These are phyloP conservation scores for Melanchra persicariae DNA, from an alignment of 2,888 invertebrate species.

Conservation along the genomic window DNA sequence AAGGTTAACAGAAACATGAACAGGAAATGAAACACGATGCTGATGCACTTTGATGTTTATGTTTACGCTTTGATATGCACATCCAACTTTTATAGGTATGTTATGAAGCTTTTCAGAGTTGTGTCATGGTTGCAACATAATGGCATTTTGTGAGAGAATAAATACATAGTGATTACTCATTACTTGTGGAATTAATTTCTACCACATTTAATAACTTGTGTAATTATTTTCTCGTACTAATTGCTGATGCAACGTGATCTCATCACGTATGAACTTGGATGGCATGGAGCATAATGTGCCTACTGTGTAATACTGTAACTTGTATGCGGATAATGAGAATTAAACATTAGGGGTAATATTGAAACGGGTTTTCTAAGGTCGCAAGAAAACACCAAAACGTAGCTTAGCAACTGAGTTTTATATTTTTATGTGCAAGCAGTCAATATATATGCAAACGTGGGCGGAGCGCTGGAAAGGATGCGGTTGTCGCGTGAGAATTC, in stretches of 20 bases:
- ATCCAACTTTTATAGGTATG: conserved; percentile 8
- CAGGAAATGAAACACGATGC: neutral
- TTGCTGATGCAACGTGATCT: conserved; percentile 71
- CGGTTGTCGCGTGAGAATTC: conserved; percentile 73
- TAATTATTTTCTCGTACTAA: conserved; percentile 68
- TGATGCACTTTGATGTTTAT: neutral
- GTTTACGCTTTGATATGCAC: neutral
- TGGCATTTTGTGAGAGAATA: conserved; percentile 23
- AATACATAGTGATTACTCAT: conserved; percentile 34
- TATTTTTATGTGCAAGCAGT: conserved; percentile 28
- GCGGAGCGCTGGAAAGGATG: conserved; percentile 65
- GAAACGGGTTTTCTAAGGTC: conserved; percentile 41
- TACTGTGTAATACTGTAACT: conserved; percentile 37
- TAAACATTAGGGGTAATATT: conserved; percentile 23
- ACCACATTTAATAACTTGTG: conserved; percentile 46
- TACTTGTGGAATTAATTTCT: conserved; percentile 51
- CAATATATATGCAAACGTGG: conserved; percentile 62
- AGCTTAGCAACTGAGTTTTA: conserved; percentile 18
- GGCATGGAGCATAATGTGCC: conserved; percentile 32
- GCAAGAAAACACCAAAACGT: conserved; percentile 30
- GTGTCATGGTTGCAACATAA: conserved; percentile 34
- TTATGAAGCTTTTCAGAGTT: conserved; percentile 34
- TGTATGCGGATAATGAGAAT: conserved; percentile 26
- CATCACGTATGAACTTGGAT: conserved; percentile 73
- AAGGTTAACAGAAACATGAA: neutral